phyloP scores from a whole-genome alignment of 1,140 invertebrate genomes.

The Penaeus chinensis region DNA sequence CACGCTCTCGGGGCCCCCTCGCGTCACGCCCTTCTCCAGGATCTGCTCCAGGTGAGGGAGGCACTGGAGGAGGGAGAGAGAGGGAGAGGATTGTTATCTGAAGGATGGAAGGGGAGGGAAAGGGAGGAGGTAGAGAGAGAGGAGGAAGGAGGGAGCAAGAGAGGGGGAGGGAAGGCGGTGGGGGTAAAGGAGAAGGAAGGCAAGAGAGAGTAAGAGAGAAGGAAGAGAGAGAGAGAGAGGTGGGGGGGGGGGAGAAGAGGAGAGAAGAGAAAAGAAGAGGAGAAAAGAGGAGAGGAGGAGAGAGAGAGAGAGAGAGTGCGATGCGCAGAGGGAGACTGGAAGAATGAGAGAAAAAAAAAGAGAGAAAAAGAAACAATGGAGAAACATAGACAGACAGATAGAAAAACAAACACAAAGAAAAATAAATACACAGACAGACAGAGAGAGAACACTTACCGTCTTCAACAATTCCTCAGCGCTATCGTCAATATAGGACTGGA shows the following conservation, averaged over 20 bases:
- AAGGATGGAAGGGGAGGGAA: too few relatives aligned
- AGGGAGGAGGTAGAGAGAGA: background rate
- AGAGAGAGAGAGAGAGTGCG: constrained; percentile 8
- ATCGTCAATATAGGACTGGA: too few relatives aligned
- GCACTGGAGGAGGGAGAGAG: constrained; percentile 21
- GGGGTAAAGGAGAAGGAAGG: background rate
- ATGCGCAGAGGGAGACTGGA: background rate
- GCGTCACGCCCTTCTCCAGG: constrained; percentile 11
- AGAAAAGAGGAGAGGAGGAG: constrained; percentile 20
- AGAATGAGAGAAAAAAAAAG: background rate
- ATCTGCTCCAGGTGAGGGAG: constrained; percentile 40
- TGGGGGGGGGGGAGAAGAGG: background rate
- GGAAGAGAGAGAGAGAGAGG: background rate
- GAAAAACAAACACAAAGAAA: too few relatives aligned
- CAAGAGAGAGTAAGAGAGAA: background rate
- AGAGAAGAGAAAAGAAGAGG: background rate
- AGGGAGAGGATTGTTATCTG: background rate
- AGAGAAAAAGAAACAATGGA: background rate
- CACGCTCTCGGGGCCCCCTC: background rate
- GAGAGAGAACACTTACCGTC: too few relatives aligned
- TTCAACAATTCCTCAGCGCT: too few relatives aligned
- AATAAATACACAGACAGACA: too few relatives aligned
- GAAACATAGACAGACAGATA: too few relatives aligned
- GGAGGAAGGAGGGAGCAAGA: constrained; percentile 12
- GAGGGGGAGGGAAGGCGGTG: background rate